Percentiles rank a stretch among this genome's conserved stretches.
Evolutionary conservation across 2,113 vertebrate species (phyloP).

Genomic region (Tinamus guttatus): DNA sequence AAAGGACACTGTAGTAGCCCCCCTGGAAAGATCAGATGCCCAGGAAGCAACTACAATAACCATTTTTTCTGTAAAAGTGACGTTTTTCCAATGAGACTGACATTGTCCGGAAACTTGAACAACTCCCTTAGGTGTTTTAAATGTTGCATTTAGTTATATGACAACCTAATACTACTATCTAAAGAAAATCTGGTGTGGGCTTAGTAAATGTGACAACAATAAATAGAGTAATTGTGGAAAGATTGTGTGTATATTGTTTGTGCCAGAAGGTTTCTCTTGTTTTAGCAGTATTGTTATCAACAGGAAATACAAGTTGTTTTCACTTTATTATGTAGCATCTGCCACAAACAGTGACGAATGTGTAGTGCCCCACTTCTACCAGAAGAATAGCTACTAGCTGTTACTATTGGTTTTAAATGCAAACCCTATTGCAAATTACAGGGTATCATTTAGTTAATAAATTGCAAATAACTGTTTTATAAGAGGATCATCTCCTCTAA

Average conservation of each 20-base stretch:
- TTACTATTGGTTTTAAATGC: not conserved
- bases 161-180: constrained; percentile 41
- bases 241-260: not conserved
- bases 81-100: constrained; percentile 47
- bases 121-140: not conserved
- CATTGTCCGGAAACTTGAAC: constrained; percentile 3
- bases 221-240: constrained; percentile 45
- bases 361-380: not conserved
- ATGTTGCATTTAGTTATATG: not conserved
- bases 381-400: not conserved
- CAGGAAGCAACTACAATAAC: not conserved
- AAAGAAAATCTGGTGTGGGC: constrained; percentile 15
- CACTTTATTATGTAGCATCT: not conserved
- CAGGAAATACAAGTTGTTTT: not conserved
- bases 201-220: constrained; percentile 52
- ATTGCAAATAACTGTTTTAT: not conserved
- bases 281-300: not conserved
- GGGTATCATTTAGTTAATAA: not conserved
- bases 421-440: not conserved
- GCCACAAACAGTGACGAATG: not conserved
- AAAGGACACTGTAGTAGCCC: not conserved
- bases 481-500: not conserved
- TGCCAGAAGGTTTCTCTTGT: not conserved
- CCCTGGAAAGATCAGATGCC: not conserved
- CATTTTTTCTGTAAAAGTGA: constrained; percentile 34